Base-by-base conservation (phyloP, 2,113 vertebrate species). In the Hymenochirus boettgeri region DNA sequence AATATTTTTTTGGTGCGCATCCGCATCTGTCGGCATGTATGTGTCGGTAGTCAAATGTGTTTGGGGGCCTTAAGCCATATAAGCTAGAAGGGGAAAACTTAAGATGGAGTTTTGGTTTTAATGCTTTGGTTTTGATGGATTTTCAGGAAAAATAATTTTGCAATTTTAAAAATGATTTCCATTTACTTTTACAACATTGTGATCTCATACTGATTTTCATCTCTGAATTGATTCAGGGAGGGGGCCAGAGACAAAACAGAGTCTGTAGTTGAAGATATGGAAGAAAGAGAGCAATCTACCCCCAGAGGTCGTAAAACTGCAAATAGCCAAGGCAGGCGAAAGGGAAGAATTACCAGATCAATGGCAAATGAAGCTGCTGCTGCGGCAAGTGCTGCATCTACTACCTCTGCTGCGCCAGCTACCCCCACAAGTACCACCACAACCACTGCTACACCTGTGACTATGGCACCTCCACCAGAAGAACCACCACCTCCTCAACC, bases 301-400 rank as follows among this genome's bases (percentile, higher is more conserved):
- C 90, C 93, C 1, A 88, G 95, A 70, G 96, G 96, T 35, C 89
- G 96, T 70, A 99, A 98, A 88, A 99, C 96, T 0, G 96, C 95
- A 75, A 98, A 97, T 71, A 98, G 96, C 75, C 96, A 98, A 79
- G 94, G 96, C 59, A 93, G 95, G 4, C 85, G 96, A 12, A 99
- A 98, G 77, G 93, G 96, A 80, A 84, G 96, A 33, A 92, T 99
- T 85, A 98, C 96, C 61, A 90, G 96, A 65, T 99, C 96, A 61
- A 99, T 99, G 96, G 96, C 96, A 61, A 98, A 89, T 39, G 96
- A 98, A 76, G 94, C 95, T 2, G 93, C 95, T 0, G 89, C 92
- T 33, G 91, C 91, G 50, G 91, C 77, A 17, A 85, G 92, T 7
- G 95, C 87, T 2, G 86, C 86, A 1, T 1, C 39, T 17, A 82